Base-by-base conservation (phyloP, 2,113 vertebrate species). In the Podiceps cristatus region DNA sequence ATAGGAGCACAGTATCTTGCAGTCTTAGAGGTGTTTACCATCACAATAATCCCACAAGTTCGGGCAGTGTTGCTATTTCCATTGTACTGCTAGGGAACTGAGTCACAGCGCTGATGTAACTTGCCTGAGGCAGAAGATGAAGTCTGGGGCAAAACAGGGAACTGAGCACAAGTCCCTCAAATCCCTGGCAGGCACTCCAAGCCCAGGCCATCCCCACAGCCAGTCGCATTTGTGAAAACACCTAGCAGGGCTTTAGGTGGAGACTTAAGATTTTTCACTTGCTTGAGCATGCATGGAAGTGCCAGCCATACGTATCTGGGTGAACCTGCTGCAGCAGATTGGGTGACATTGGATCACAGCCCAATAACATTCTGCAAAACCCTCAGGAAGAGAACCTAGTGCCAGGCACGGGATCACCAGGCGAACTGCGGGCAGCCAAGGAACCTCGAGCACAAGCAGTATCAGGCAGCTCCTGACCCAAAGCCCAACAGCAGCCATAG, bases 341-440 rank as follows among this genome's bases (percentile, higher is more conserved):
- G 45, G 74, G 69, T 81, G 60, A 27, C 52, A 8, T 84, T 87
- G 83, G 69, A 4, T 85, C 86, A 94, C 73, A 91, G 31, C 22
- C 40, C 66, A 55, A 17, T 37, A 64, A 66, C 31, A 1, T 42
- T 45, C 83, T 81, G 50, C 49, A 76, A 45, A 96, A 79, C 62
- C 52, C 69, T 84, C 44, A 53, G 69, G 77, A 95, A 56, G 73
- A 91, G 80, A 96, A 27, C 9, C 22, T 60, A 20, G 40, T 94
- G 89, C 93, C 91, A 97, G 89, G 66, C 95, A 93, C 9, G 4
- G 58, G 94, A 95, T 79, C 11, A 1, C 63, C 91, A 82, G 94
- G 89, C 0, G 3, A 91, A 59, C 56, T 71, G 69, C 33, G 56
- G 84, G 74, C 80, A 96, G 89, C 31, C 49, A n/a, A 79, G 69